A percentile compares a stretch with the other conserved stretches of the same genome.
Evolutionary conservation across 2,888 invertebrate species (phyloP).

Genomic region (Malachius bipustulatus): DNA sequence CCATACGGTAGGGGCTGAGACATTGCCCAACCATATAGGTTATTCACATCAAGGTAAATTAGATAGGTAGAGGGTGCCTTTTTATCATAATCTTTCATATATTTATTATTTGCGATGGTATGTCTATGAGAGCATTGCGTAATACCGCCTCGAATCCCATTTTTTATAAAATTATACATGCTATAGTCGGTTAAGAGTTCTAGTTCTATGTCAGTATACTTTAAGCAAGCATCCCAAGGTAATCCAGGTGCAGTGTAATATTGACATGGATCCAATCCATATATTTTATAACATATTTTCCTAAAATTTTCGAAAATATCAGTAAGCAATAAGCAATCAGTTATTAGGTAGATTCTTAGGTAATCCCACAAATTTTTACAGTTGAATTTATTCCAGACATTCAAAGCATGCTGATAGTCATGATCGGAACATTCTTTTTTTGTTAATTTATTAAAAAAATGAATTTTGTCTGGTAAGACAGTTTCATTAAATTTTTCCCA

Average conservation of each 20-base stretch:
- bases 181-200: constrained; percentile 21
- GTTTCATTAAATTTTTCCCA: constrained; percentile 17
- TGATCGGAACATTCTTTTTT: not conserved
- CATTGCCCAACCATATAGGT: constrained; percentile 18
- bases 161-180: constrained; percentile 22
- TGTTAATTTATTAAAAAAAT: not conserved
- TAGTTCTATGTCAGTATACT: too few species aligned
- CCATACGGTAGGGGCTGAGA: constrained; percentile 14
- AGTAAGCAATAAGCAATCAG: not conserved
- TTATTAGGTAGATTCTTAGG: not conserved
- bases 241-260: constrained; percentile 19
- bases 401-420: not conserved
- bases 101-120: constrained; percentile 25
- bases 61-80: constrained; percentile 12
- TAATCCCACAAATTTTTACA: constrained; percentile 4
- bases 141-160: constrained; percentile 24
- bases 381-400: not conserved
- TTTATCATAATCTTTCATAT: constrained; percentile 22
- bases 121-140: constrained; percentile 23
- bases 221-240: constrained; percentile 19
- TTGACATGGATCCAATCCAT: constrained; percentile 13
- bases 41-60: constrained; percentile 18
- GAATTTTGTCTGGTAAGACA: constrained; percentile 10
- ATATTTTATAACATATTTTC: constrained; percentile 17
- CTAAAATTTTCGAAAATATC: constrained; percentile 7